Evolutionary conservation across 2,888 invertebrate species (phyloP), one percentile per base, ranked within the genome.

Genomic region (Synanthedon formicaeformis): DNA sequence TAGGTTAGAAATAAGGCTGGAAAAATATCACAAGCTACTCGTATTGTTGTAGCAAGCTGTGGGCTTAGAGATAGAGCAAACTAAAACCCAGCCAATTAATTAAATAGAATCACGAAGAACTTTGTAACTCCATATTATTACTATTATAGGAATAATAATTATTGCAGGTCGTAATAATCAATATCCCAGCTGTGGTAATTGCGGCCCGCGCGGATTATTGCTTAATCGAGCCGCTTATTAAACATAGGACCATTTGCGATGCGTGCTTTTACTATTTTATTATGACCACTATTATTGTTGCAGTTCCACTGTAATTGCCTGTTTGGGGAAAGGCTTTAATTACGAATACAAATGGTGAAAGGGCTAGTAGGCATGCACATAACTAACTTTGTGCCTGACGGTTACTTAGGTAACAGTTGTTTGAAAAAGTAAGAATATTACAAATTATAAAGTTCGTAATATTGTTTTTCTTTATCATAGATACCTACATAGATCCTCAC

Each of bases 191-290:
- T 58, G 34, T 34, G 61, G 59, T 70, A 60, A 60, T 64, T 62
- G 59, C 56, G 54, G 55, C 41, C 59, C 62, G 55, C 56, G 60
- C 55, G 60, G 64, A 67, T 67, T 71, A 75, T 72, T 64, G 66
- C 74, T 71, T 71, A 72, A 75, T 73, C 69, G 66, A 67, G 60
- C 59, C 23, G 34, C 18, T 45, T 45, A 45, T 14, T 45, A 56
- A 34, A 49, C 45, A 51, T 52, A 34, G 34, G 34, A 55, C 61
- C 58, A 62, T 69, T 64, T 58, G 62, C 58, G 56, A 48, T 49
- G 49, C 34, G 45, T 45, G 40, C 52, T 41, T 34, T 34, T 16
- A 51, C 51, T 13, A 51, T 41, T 51, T 51, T 53, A 41, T 73
- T 73, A 72, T 69, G 69, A 62, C 66, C 34, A 34, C 34, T 10